Percentiles rank a stretch among this genome's conserved stretches.
Conservation (phyloP, 2,113 vertebrate species). For the Eulemur rufifrons region DNA sequence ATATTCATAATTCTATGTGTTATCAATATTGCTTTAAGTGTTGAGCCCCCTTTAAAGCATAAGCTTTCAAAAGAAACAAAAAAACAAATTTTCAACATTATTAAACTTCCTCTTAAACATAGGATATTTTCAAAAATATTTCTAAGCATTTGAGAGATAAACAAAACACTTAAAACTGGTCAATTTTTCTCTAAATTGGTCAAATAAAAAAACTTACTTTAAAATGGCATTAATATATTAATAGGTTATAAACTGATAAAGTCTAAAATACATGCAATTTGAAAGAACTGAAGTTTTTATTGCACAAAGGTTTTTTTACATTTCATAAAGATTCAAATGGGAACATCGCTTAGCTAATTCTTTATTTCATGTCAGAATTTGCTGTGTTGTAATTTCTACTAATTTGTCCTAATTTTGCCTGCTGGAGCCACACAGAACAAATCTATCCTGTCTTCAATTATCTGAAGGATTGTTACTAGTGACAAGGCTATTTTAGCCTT, state of each 20-base stretch:
- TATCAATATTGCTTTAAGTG: neutral
- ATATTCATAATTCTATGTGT: neutral
- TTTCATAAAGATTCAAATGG: neutral
- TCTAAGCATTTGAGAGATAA: neutral
- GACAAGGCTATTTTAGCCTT: neutral
- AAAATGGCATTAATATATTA: neutral
- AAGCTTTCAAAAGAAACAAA: neutral
- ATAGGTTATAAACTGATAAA: neutral
- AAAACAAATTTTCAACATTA: neutral
- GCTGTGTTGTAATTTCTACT: neutral
- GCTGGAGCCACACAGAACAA: neutral
- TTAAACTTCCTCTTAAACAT: neutral
- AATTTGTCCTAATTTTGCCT: neutral
- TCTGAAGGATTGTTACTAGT: neutral
- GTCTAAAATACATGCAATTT: neutral
- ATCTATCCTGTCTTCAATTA: neutral
- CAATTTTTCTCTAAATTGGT: neutral
- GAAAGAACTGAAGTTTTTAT: neutral
- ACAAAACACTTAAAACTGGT: neutral
- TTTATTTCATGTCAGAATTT: neutral
- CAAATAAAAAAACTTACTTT: neutral
- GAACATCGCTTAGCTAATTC: neutral
- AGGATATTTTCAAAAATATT: neutral
- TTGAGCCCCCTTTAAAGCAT: neutral
- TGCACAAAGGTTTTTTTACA: neutral